Base-by-base conservation (phyloP, 2,888 invertebrate genomes). In the Sympetrum striolatum region DNA sequence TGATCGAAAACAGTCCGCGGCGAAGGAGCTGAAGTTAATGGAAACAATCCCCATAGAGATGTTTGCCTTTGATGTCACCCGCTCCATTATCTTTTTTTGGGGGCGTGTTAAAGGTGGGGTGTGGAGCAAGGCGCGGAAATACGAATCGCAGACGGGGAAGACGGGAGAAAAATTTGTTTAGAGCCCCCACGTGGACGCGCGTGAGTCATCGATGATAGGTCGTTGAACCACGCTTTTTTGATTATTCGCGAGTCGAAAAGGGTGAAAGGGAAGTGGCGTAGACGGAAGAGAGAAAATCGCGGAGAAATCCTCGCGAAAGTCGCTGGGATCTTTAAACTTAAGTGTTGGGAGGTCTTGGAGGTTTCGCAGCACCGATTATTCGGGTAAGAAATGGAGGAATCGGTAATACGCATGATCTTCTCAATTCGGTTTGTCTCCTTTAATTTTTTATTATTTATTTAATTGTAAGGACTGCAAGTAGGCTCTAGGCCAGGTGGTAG, bases 1-100 rank as follows among this genome's bases (percentile, higher is more conserved):
- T 86, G 86, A 86, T 86, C 64, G 86, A 86, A 86, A 64, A 60
- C 86, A 64, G 86, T 73, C 73, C 15, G 73, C 25, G 12, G 25
- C 22, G 73, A 73, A 81, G 82, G 22, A 58, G 60, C 86, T 86
- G 86, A 53, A 86, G 64, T 37, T 86, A 58, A 86, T 86, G 39
- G 60, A 64, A 60, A 86, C 60, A 18, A 86, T 86, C 86, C 60
- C 37, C 37, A 60, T 60, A 64, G 86, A 31, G 31, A 73, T 73
- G 73, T 73, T 73, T 73, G 31, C 25, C 73, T 73, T 73, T 73
- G 73, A 73, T 31, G 73, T 73, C 73, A 73, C 73, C 73, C 73
- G 73, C 25, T 31, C 73, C 73, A 73, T 73, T 73, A 73, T 73
- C 73, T 31, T 73, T 53, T 53, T 53, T 73, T 73, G 14, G 18